Evolutionary conservation across 2,888 invertebrate genomes (phyloP), one percentile per base, ranked within the genome.

Genomic region (Drosophila stalkeri): DNA sequence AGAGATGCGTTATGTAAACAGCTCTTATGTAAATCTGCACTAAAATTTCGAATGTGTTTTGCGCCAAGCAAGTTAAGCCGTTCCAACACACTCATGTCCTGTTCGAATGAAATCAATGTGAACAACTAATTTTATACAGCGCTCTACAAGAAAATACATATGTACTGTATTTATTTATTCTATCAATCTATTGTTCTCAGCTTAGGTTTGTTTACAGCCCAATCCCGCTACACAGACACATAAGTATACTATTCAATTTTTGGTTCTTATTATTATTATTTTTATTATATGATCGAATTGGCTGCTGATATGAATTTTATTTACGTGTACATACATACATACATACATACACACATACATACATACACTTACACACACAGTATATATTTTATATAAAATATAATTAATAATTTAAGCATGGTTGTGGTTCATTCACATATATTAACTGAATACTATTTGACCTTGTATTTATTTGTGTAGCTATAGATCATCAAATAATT

Each of bases 201-300:
- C 62, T 43, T 72, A 71, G 61, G 64, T 39, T 72, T 72, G 64
- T 39, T 72, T 72, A 64, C 61, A 69, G 59, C 61, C 52, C 63
- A 73, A 72, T 44, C 64, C 73, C 64, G 67, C 72, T 43, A 90
- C 88, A 80, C 89, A 68, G 64, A 81, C 82, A 90, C 74, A 81
- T 89, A 89, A 89, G 87, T 83, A 89, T 86, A 89, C 77, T 60
- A 64, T 60, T 84, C 57, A 75, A 51, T 81, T 81, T 84, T 79
- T 89, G 86, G 91, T 83, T 86, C 79, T 82, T 79, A 11, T 77
- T 79, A 18, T 33, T 77, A 39, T 16, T 41, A 39, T 37, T n/a
- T n/a, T n/a, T n/a, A 39, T 54, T 55, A 59, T 68, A 52, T 47
- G 54, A 63, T 52, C 31, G 47, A 76, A 90, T 86, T 83, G 84